Percentiles rank a stretch among this genome's conserved stretches.
These are phyloP conservation scores for Orchestia grillus DNA, from an alignment of 1,140 invertebrate genomes.

Conservation along the genomic window DNA sequence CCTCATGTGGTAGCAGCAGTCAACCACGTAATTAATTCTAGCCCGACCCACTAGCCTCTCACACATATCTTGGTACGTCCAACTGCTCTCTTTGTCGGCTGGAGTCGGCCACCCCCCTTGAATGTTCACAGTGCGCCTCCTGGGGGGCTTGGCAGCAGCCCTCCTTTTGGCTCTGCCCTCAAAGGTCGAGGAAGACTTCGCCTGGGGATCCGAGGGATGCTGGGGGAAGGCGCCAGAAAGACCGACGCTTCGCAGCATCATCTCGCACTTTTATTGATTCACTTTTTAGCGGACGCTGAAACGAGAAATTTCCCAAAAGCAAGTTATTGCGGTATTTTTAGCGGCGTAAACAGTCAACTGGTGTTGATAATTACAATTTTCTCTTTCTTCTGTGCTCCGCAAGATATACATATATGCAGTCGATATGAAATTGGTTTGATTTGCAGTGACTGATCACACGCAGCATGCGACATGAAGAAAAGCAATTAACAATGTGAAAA, in stretches of 20 bases:
- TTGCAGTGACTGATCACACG: too few relatives aligned
- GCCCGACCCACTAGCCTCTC: not conserved
- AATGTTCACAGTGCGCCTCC: not conserved
- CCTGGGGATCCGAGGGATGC: not conserved
- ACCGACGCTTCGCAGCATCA: not conserved
- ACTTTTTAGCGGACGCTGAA: not conserved
- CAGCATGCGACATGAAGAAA: not conserved
- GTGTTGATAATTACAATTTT: not conserved
- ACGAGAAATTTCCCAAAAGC: not conserved
- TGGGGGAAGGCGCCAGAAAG: not conserved
- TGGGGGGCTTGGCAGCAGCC: not conserved
- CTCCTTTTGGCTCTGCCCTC: not conserved
- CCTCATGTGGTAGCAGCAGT: not conserved
- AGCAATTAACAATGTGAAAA: not conserved
- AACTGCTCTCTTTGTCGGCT: not conserved
- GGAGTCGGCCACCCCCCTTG: not conserved
- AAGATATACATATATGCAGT: not conserved
- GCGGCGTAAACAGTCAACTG: not conserved
- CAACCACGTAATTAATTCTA: not conserved
- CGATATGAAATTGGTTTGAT: not conserved
- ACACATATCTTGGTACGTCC: not conserved
- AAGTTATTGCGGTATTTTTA: not conserved
- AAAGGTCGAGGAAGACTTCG: not conserved
- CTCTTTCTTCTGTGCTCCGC: not conserved
- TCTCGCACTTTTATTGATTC: not conserved